These are phyloP conservation scores for Blera fallax DNA, from an alignment of 2,888 invertebrate species.

Conservation along the genomic window DNA sequence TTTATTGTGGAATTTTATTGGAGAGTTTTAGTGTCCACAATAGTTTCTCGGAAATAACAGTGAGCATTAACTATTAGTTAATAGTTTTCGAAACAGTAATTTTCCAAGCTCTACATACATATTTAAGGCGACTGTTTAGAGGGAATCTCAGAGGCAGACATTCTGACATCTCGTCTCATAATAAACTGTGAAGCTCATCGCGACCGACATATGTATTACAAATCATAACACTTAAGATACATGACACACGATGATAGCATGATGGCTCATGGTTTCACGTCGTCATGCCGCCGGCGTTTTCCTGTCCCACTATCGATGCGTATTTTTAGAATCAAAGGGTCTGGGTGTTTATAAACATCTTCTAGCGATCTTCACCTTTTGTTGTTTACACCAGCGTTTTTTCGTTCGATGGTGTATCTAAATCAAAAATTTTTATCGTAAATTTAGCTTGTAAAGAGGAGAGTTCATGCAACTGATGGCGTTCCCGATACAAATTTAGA, in stretches of 20 bases:
- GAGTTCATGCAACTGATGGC: not conserved
- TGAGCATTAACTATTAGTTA: not conserved
- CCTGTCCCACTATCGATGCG: not conserved
- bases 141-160: not conserved
- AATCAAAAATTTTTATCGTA: conserved; percentile 8
- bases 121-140: not conserved
- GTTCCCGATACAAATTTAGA: not conserved
- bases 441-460: not conserved
- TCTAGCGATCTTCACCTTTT: conserved; percentile 30
- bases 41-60: not conserved
- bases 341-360: conserved; percentile 52
- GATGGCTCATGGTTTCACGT: not conserved
- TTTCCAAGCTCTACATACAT: not conserved
- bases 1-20: not conserved
- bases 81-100: not conserved
- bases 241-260: conserved; percentile 17
- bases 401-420: not conserved
- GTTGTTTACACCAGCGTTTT: conserved; percentile 10
- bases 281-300: not conserved
- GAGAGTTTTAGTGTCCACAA: not conserved
- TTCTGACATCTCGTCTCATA: not conserved
- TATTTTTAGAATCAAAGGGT: conserved; percentile 59
- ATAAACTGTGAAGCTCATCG: not conserved
- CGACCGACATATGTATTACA: not conserved
- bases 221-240: conserved; percentile 37